Conservation (phyloP, 2,888 invertebrate genomes). For the Erebia palarica region DNA sequence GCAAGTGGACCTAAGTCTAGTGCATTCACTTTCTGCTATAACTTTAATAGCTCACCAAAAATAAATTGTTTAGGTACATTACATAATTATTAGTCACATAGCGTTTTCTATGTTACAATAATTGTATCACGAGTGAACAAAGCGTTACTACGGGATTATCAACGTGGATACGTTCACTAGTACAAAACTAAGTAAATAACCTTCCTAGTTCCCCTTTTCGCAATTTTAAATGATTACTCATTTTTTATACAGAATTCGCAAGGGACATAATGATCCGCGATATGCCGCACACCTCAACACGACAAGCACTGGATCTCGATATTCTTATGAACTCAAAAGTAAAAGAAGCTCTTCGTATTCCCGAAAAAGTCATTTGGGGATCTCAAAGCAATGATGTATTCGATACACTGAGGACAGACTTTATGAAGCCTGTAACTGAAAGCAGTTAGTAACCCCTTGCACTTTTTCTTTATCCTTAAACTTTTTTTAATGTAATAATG, state of each 20-base stretch:
- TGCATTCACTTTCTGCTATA: no score
- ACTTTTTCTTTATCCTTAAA: background rate
- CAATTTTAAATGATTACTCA: background rate
- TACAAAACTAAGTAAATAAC: no score
- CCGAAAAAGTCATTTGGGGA: conserved; percentile 85
- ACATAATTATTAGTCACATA: no score
- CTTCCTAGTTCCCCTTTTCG: background rate
- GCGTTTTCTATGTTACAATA: no score
- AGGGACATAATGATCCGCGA: conserved; percentile 63
- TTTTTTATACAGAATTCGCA: conserved; percentile 56
- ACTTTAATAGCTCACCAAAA: no score
- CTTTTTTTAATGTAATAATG: no score
- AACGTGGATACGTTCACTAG: no score
- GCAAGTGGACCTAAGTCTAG: no score
- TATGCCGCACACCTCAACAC: conserved; percentile 48
- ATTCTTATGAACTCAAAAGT: conserved; percentile 88
- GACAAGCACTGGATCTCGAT: conserved; percentile 58
- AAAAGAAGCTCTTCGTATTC: conserved; percentile 84
- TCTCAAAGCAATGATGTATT: conserved; percentile 84
- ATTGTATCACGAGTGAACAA: no score
- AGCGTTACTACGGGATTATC: no score
- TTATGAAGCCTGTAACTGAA: conserved; percentile 90
- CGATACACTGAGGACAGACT: conserved; percentile 82
- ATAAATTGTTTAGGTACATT: no score
- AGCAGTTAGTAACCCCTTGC: conserved; percentile 56